Conservation (phyloP, 2,888 invertebrate species). For the Xanthorhoe spadicearia region DNA sequence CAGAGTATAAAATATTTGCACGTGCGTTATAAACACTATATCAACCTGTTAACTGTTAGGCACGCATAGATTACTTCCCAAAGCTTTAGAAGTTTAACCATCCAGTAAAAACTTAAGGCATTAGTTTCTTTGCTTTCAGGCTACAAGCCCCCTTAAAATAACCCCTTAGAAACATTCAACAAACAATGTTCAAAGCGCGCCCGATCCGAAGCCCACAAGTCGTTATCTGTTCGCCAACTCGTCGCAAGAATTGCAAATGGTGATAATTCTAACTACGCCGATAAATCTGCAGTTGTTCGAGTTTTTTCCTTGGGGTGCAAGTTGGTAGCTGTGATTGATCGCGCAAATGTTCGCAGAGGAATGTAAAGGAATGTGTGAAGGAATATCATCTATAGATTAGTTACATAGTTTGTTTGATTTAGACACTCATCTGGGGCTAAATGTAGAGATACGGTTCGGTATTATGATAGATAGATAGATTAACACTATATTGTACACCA, state of each 20-base stretch:
- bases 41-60: too few species aligned
- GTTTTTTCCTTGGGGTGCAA: conserved; percentile 79
- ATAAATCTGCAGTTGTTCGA: conserved; percentile 81
- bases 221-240: conserved; percentile 73
- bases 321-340: conserved; percentile 79
- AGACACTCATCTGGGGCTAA: too few species aligned
- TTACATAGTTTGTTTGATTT: too few species aligned
- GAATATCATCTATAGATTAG: too few species aligned
- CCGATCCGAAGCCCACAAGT: conserved; percentile 52
- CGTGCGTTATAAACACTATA: too few species aligned
- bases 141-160: neutral
- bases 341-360: conserved; percentile 43
- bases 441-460: too few species aligned
- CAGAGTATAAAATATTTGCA: too few species aligned
- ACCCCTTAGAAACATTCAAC: conserved; percentile 17
- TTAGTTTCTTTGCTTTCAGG: neutral
- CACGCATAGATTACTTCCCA: too few species aligned
- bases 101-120: too few species aligned
- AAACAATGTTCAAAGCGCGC: conserved; percentile 22
- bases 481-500: too few species aligned
- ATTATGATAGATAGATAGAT: too few species aligned
- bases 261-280: conserved; percentile 82
- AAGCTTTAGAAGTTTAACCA: too few species aligned
- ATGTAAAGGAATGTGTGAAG: neutral
- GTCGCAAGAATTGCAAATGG: conserved; percentile 82